Percentiles rank a stretch among this genome's conserved stretches.
Conservation (phyloP, 2,797 vertebrate species). For the Sebastes itinus region DNA sequence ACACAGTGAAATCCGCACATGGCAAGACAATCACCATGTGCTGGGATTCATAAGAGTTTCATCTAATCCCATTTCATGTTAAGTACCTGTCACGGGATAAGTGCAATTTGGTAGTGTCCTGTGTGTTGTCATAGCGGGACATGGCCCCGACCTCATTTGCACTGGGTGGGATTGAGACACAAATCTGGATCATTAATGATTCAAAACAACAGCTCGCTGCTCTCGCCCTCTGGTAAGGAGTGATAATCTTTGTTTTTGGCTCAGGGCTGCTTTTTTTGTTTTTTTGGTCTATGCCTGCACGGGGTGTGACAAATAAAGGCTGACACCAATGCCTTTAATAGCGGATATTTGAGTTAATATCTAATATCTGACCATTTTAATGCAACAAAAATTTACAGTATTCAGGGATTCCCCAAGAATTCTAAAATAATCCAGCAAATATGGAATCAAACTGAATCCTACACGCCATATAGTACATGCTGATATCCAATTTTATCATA, state of each 20-base stretch:
- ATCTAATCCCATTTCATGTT: constrained; percentile 56
- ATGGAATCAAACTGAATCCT: background rate
- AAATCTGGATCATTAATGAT: constrained; percentile 67
- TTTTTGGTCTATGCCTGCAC: background rate
- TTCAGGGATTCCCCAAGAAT: background rate
- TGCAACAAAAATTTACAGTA: background rate
- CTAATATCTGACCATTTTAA: background rate
- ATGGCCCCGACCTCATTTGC: constrained; percentile 62
- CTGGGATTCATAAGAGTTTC: constrained; percentile 31
- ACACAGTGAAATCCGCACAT: background rate
- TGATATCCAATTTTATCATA: background rate
- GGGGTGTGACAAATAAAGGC: background rate
- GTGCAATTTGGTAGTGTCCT: constrained; percentile 36
- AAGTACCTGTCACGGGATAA: constrained; percentile 52
- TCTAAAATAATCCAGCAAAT: background rate
- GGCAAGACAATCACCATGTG: background rate
- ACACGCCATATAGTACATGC: background rate
- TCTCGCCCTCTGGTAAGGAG: constrained; percentile 39
- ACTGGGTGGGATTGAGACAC: constrained; percentile 57
- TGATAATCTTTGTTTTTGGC: constrained; percentile 72
- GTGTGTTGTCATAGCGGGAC: constrained; percentile 25
- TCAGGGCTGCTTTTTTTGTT: constrained; percentile 45
- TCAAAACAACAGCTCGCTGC: constrained; percentile 58
- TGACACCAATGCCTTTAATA: background rate
- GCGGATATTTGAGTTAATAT: background rate